A percentile compares a stretch with the other conserved stretches of the same genome.
phyloP scores from a whole-genome alignment of 2,797 vertebrate species.

The Staurois parvus region DNA sequence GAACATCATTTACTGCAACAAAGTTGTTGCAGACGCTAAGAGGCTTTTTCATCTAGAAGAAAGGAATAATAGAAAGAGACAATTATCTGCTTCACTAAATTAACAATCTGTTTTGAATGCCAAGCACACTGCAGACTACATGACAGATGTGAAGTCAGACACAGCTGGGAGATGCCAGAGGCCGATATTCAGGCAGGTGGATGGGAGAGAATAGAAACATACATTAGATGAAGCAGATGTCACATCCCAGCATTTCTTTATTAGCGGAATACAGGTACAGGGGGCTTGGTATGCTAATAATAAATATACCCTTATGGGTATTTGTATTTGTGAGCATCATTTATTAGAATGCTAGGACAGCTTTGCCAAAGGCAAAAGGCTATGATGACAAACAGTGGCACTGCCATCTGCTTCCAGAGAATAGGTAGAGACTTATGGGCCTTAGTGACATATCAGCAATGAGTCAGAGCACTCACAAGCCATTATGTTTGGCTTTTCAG shows the following conservation, averaged over 20 bases:
- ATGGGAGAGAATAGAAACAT: constrained; percentile 7
- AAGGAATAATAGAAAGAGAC: constrained; percentile 32
- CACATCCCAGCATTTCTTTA: constrained; percentile 37
- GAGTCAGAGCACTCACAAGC: constrained; percentile 24
- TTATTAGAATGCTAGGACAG: constrained; percentile 24
- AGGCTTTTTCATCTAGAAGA: constrained; percentile 20
- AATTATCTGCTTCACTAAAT: constrained; percentile 55
- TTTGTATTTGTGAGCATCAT: constrained; percentile 40
- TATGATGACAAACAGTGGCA: constrained; percentile 22
- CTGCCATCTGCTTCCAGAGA: constrained; percentile 1
- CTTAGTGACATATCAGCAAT: constrained; percentile 11
- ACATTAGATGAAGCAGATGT: constrained; percentile 48
- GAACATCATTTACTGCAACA: constrained; percentile 9
- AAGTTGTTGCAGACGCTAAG: neutral
- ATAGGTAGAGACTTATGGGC: constrained; percentile 20
- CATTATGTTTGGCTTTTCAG: constrained; percentile 8
- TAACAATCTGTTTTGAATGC: constrained; percentile 55
- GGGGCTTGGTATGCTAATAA: constrained; percentile 3
- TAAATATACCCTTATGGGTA: constrained; percentile 10
- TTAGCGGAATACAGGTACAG: constrained; percentile 14
- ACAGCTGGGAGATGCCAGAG: constrained; percentile 54
- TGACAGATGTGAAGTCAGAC: constrained; percentile 53
- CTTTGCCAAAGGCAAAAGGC: constrained; percentile 38
- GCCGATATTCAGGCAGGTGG: constrained; percentile 52
- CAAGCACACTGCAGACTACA: constrained; percentile 37